A percentile compares a stretch with the other conserved stretches of the same genome.
These are phyloP conservation scores for Drosophila tristis DNA, from an alignment of 1,140 invertebrate species.

Conservation along the genomic window DNA sequence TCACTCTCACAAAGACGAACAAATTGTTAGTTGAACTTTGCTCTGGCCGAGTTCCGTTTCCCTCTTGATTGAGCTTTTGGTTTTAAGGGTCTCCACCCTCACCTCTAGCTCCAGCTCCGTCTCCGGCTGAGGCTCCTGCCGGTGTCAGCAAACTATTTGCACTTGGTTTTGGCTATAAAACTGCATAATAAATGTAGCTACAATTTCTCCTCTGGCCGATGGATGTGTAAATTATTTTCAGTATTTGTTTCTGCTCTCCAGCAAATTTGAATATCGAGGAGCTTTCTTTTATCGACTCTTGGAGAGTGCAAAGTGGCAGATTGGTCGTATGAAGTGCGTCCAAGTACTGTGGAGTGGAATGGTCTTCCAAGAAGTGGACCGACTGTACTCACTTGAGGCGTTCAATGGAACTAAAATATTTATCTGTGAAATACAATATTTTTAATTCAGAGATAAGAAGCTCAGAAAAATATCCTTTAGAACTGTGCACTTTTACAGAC, in stretches of 20 bases:
- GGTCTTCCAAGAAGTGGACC: neutral
- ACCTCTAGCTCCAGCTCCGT: neutral
- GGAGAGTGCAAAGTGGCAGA: conserved; percentile 10
- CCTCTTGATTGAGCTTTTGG: conserved; percentile 74
- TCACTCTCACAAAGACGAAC: conserved; percentile 26
- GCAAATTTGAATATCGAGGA: conserved; percentile 17
- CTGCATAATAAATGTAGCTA: conserved; percentile 72
- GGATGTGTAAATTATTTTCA: conserved; percentile 64
- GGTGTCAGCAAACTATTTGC: conserved; percentile 73
- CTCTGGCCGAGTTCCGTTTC: conserved; percentile 31
- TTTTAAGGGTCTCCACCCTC: conserved; percentile 36
- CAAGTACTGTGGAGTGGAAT: neutral
- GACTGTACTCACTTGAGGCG: too few species aligned
- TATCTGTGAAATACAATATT: too few species aligned
- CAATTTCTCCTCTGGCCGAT: conserved; percentile 35
- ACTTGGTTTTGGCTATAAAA: conserved; percentile 77
- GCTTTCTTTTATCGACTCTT: conserved; percentile 5
- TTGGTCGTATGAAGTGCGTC: neutral
- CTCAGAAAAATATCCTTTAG: too few species aligned
- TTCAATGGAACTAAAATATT: too few species aligned
- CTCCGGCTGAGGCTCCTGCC: conserved; percentile 7
- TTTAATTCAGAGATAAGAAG: too few species aligned
- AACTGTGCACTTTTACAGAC: too few species aligned
- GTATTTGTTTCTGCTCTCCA: conserved; percentile 31
- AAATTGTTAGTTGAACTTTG: conserved; percentile 72